Evolutionary conservation across 2,888 invertebrate genomes (phyloP).

Genomic region (Pristionchus entomophagus): DNA sequence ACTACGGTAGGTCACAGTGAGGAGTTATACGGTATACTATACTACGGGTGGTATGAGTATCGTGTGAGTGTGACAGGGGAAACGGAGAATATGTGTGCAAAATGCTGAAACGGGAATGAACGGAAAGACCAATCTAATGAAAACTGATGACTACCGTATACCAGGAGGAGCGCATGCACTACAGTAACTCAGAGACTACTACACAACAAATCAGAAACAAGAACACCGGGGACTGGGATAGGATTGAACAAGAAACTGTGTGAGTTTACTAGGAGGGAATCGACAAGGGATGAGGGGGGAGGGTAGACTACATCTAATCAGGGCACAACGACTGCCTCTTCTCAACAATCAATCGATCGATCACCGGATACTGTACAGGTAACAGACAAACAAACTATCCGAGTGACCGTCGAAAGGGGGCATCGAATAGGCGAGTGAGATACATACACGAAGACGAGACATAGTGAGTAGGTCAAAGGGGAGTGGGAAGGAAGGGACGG

Average conservation of each 20-base stretch:
- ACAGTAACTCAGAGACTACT: not conserved
- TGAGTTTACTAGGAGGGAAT: no score
- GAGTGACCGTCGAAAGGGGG: not conserved
- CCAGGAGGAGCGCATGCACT: constrained; percentile 10
- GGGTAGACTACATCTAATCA: not conserved
- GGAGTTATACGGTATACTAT: not conserved
- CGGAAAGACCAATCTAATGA: no score
- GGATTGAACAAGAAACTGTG: not conserved
- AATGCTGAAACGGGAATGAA: not conserved
- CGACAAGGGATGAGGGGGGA: no score
- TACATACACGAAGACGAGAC: not conserved
- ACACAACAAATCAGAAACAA: not conserved
- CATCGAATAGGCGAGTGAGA: not conserved
- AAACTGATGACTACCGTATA: no score
- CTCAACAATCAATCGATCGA: not conserved
- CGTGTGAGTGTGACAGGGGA: constrained; percentile 1
- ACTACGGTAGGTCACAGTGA: not conserved
- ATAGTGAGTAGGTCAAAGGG: not conserved
- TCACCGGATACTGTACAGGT: not conserved
- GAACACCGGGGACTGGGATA: not conserved
- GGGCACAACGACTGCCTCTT: not conserved
- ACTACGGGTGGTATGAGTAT: not conserved
- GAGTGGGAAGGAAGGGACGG: not conserved
- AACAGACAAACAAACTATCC: not conserved
- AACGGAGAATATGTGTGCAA: not conserved